Base-by-base conservation (phyloP, 2,797 vertebrate species). In the Hydrocynus forskahlii region DNA sequence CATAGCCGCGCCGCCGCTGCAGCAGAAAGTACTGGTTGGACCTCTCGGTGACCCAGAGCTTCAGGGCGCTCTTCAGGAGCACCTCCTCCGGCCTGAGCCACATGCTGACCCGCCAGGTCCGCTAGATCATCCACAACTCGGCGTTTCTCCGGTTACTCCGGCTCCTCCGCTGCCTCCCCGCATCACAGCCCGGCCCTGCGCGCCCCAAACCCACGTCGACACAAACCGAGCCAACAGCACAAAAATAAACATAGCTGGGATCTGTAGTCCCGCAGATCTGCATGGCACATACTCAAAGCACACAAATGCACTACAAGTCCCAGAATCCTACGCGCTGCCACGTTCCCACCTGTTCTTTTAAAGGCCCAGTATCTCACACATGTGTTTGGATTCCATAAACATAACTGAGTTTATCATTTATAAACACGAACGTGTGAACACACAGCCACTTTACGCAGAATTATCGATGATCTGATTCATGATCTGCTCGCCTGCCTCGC, bases 1-100 rank as follows among this genome's bases (percentile, higher is more conserved):
- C 95, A 81, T 95, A 96, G 52, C 98, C 98, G 17, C 97, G 94
- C 89, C 97, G 94, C 90, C 97, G 88, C 81, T 98, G 98, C 93
- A 98, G 92, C 25, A 98, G 94, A 92, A 98, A 98, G 89, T 97
- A 99, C 80, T 95, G 94, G 85, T 98, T 97, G 92, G 95, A 95
- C 86, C 94, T 95, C 91, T 98, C 97, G 86, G 95, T 97, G 86
- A 97, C 92, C 97, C 97, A 99, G 80, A 99, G 90, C 92, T 97
- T 97, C 62, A 98, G 94, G 8, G 96, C 98, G 91, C 97, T 99
- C 92, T 99, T 98, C 88, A 99, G 93, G 89, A 99, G 92, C 84
- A 98, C 95, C 89, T 98, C 97, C 78, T 99, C 97, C 0, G 98
- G 97, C 92, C 96, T 97, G 86, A 98, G 95, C 98, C 98, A 99